Evolutionary conservation across 2,113 vertebrate species (phyloP), one percentile per base, ranked within the genome.

Genomic region (Pampusana beccarii): DNA sequence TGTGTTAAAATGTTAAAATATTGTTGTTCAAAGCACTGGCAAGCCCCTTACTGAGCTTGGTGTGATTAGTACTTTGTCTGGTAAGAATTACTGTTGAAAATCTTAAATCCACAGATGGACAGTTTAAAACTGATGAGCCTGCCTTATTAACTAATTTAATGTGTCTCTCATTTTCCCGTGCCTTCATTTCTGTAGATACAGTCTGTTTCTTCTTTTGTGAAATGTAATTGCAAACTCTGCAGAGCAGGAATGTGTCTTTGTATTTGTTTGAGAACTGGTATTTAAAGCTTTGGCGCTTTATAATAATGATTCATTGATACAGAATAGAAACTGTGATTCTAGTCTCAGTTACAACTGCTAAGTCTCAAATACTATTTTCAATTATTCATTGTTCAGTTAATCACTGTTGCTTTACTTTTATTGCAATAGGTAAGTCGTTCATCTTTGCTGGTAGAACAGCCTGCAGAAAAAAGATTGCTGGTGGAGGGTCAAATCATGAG

Each of bases 371-470:
- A 38, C 9, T 72, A 4, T 74, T 92, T 94, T 78, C 46, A 72
- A 1, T 58, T 79, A 71, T 40, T 95, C 7, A 19, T 38, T 71
- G 56, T 38, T 85, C 80, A 40, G 40, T 91, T 95, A 64, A 64
- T 94, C 81, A 44, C 60, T 79, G 34, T 64, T 96, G 31, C 78
- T 96, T 84, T 96, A 61, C 51, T 90, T 93, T 80, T 95, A 17
- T 86, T 88, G 38, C 84, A 67, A 94, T 94, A 99, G 99, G 98
- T 99, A 89, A 98, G 97, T 96, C 98, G 98, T 74, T 98, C 98
- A 14, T 99, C 98, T 85, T 97, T 98, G 95, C 93, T 98, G 88
- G 97, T 98, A 15, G 98, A 99, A 34, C 97, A 99, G 79, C 98
- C 98, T 93, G 98, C 98, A 93, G 98, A 99, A 66, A 98, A 98